Conservation (phyloP, 1,140 invertebrate species). For the Pseudachorutes palmiensis region DNA sequence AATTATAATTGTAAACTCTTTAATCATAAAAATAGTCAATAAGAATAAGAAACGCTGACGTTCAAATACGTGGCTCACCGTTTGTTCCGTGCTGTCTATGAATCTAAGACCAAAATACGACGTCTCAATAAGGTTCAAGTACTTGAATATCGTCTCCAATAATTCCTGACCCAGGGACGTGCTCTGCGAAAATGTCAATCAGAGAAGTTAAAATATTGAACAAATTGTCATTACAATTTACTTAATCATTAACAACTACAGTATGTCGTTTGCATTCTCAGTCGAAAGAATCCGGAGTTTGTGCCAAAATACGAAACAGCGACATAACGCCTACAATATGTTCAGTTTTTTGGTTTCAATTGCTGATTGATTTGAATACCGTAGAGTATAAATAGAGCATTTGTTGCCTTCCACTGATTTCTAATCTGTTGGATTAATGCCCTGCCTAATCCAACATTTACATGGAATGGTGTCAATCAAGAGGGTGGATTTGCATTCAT, state of each 20-base stretch:
- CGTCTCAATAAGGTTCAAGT: slow-evolving; percentile 83
- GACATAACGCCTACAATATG: not conserved
- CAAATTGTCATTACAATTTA: not conserved
- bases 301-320: not conserved
- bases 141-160: slow-evolving; percentile 75
- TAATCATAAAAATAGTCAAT: too few species aligned
- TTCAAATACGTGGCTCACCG: slow-evolving; percentile 52
- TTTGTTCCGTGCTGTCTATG: slow-evolving; percentile 76
- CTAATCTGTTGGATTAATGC: not conserved
- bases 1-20: too few species aligned
- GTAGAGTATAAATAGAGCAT: too few species aligned
- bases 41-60: not conserved
- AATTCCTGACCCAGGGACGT: slow-evolving; percentile 73
- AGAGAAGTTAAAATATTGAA: slow-evolving; percentile 26
- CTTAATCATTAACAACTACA: not conserved
- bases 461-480: too few species aligned
- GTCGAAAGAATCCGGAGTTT: not conserved
- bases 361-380: too few species aligned
- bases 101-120: slow-evolving; percentile 87
- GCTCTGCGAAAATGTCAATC: slow-evolving; percentile 61
- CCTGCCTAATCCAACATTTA: not conserved
- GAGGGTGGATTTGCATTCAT: too few species aligned
- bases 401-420: not conserved
- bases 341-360: not conserved
- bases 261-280: not conserved